Evolutionary conservation across 2,797 vertebrate genomes (phyloP), one percentile per base, ranked within the genome.

Genomic region (Ptychobarbus kaznakovi): DNA sequence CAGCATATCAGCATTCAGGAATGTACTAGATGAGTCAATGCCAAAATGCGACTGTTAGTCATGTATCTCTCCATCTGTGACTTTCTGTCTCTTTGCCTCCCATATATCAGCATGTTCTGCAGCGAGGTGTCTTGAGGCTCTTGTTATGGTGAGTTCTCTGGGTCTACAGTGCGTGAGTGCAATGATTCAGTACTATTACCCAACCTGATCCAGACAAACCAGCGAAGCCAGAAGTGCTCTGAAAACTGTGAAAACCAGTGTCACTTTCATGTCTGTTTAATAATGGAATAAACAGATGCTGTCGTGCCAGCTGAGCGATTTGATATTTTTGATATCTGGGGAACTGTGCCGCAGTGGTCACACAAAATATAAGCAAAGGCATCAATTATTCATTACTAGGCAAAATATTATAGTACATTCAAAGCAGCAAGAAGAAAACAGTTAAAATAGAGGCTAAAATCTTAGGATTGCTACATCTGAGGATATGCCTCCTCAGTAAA

Each of bases 201-300:
- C 88, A 89, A 87, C 88, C 65, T 82, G 80, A 83, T 88, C 83
- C 80, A 80, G 89, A 88, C 86, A 65, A 77, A 68, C 70, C 56
- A 86, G 74, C 40, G 22, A 73, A 61, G 66, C 44, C 18, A 80
- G 69, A 65, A 66, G 40, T 40, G 38, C 44, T 83, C 49, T 51
- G 15, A 51, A 46, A 72, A 77, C 42, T 32, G 12, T 35, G 16
- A 73, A 73, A 49, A 65, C 0, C 58, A 56, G 66, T 70, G 77
- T 75, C 49, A 70, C 63, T 38, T 81, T 77, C 49, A 25, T 61
- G 25, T 61, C 22, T 81, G 44, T 87, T 58, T 28, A 81, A 72
- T 53, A 83, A 73, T 38, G 56, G 46, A 79, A 12, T 78, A 82
- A 76, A 82, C 58, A 83, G 58, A 84, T 77, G 35, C 66, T 6